These are phyloP conservation scores for Serilophus lunatus DNA, from an alignment of 2,113 vertebrate species.

Conservation along the genomic window DNA sequence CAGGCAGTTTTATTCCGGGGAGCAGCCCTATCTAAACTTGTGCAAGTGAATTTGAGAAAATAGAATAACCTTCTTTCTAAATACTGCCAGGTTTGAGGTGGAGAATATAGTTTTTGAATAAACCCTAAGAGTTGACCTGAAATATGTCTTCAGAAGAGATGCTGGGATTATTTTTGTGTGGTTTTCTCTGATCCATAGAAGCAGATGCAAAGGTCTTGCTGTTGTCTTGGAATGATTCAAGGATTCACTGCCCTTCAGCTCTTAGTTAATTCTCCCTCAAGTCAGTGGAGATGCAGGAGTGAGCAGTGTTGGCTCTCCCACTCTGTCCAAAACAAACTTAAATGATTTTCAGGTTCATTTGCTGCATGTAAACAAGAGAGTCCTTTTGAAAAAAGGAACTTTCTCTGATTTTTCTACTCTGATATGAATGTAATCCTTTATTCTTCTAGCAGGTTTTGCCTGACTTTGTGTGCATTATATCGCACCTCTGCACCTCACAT, in stretches of 20 bases:
- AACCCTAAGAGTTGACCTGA: background rate
- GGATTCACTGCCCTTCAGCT: background rate
- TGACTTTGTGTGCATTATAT: background rate
- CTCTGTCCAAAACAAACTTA: background rate
- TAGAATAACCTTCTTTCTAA: background rate
- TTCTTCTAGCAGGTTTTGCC: background rate
- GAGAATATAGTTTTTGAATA: background rate
- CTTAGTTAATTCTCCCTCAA: background rate
- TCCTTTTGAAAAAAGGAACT: background rate
- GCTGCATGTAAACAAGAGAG: background rate
- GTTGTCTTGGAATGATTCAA: background rate
- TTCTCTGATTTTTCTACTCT: background rate
- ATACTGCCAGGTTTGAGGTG: background rate
- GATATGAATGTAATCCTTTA: background rate
- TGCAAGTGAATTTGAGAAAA: background rate
- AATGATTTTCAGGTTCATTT: background rate
- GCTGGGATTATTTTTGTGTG: background rate
- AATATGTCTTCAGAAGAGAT: background rate
- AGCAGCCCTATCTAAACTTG: background rate
- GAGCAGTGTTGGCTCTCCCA: background rate
- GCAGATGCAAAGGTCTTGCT: background rate
- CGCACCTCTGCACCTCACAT: rapidly evolving
- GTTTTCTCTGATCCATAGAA: background rate
- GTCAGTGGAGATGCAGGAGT: background rate
- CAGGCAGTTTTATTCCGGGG: background rate